Evolutionary conservation across 2,113 vertebrate species (phyloP).

Genomic region (Phainopepla nitens): DNA sequence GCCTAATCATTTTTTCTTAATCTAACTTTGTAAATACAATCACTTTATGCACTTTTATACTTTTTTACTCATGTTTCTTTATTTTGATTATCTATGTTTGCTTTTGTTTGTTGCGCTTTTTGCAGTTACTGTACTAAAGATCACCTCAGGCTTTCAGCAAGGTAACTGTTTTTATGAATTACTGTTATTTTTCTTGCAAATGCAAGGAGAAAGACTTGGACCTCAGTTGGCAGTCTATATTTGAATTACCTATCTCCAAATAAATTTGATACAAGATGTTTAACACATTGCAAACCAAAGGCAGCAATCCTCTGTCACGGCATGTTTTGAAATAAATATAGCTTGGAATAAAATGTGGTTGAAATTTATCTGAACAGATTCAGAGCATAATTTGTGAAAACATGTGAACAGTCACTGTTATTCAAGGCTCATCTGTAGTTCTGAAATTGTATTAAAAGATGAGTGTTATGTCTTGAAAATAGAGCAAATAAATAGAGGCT

Average conservation of each 20-base stretch:
- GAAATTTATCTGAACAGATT: not conserved
- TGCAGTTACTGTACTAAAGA: not conserved
- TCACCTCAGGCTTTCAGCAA: not conserved
- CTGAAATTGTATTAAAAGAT: not conserved
- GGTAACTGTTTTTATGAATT: not conserved
- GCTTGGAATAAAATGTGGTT: not conserved
- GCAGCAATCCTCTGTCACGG: not conserved
- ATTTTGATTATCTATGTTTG: not conserved
- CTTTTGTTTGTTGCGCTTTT: not conserved
- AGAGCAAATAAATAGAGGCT: not conserved
- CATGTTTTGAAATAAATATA: not conserved
- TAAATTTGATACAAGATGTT: not conserved
- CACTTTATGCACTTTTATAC: not conserved
- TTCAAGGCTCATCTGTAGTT: not conserved
- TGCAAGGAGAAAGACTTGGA: not conserved
- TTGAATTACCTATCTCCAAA: not conserved
- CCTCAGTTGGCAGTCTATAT: not conserved
- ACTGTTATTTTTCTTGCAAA: not conserved
- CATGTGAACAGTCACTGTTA: accelerated
- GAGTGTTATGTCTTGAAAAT: not conserved
- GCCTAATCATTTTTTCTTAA: not conserved
- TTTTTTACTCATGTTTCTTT: not conserved
- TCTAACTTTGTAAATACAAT: not conserved
- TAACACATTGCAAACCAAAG: not conserved
- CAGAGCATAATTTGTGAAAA: not conserved